Evolutionary conservation across 2,888 invertebrate genomes (phyloP).

Genomic region (Hofmannophila pseudospretella): DNA sequence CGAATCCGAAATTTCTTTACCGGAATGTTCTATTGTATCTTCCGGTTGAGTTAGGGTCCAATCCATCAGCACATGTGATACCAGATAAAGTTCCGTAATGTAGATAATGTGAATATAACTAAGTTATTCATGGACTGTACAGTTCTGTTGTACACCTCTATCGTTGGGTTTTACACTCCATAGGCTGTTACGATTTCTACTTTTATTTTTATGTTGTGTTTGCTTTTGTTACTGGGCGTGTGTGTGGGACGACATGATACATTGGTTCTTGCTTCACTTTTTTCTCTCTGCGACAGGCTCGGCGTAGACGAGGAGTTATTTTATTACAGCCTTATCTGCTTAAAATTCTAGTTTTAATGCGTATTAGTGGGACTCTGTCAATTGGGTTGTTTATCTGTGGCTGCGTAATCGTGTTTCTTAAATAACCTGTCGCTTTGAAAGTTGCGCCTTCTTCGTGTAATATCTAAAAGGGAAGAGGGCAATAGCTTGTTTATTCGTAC

Average conservation of each 20-base stretch:
- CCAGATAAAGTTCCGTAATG: conserved; percentile 74
- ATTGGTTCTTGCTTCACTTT: conserved; percentile 65
- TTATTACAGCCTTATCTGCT: conserved; percentile 53
- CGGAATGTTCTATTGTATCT: conserved; percentile 36
- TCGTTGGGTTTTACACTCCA: conserved; percentile 76
- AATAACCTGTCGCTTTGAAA: conserved; percentile 27
- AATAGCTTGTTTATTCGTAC: conserved; percentile 41
- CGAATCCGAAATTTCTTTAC: conserved; percentile 45
- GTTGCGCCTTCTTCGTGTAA: conserved; percentile 44
- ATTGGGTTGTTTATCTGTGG: conserved; percentile 30
- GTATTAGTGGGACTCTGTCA: conserved; percentile 34
- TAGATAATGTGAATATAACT: conserved; percentile 77
- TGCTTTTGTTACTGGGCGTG: conserved; percentile 62
- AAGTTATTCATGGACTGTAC: conserved; percentile 70
- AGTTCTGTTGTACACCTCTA: conserved; percentile 42
- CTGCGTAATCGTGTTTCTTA: conserved; percentile 22
- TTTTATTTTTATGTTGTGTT: conserved; percentile 60
- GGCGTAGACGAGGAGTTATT: conserved; percentile 60
- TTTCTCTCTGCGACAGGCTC: conserved; percentile 58
- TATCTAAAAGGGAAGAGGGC: conserved; percentile 47
- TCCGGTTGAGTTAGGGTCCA: conserved; percentile 57
- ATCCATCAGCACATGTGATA: conserved; percentile 43
- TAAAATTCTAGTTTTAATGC: conserved; percentile 44
- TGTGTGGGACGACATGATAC: conserved; percentile 72
- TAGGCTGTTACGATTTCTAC: conserved; percentile 55